These are phyloP conservation scores for Philotrypesis tridentata DNA, from an alignment of 1,140 invertebrate species.

Conservation along the genomic window DNA sequence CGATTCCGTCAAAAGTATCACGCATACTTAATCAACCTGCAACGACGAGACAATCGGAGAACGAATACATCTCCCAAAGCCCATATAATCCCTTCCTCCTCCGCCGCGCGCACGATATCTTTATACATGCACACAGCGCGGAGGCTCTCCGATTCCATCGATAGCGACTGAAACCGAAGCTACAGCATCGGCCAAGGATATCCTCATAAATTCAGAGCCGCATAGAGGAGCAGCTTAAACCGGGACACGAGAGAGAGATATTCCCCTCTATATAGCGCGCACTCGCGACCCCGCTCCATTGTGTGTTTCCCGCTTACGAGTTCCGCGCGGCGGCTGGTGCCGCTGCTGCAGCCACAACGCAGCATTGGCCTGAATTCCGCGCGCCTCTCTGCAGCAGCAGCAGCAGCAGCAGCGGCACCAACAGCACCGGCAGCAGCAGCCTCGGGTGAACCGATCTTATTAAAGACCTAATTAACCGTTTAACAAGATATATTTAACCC, in stretches of 20 bases:
- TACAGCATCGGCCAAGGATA: background rate
- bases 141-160: background rate
- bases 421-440: conserved; percentile 26
- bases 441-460: conserved; percentile 63
- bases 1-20: background rate
- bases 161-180: no score
- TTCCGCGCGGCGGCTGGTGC: no score
- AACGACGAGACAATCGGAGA: background rate
- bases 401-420: conserved; percentile 18
- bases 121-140: background rate
- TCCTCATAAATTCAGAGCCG: conserved; percentile 8
- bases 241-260: background rate
- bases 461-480: conserved; percentile 67
- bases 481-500: conserved; percentile 70
- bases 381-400: background rate
- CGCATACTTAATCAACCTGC: no score
- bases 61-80: background rate
- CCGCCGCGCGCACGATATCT: background rate
- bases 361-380: conserved; percentile 61
- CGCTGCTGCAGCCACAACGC: conserved; percentile 35
- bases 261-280: background rate
- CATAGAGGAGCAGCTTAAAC: background rate
- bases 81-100: background rate
- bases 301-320: conserved; percentile 37
- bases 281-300: background rate